Percentiles rank a stretch among this genome's conserved stretches.
These are phyloP conservation scores for Magallana nippona DNA, from an alignment of 2,888 invertebrate genomes.

Conservation along the genomic window DNA sequence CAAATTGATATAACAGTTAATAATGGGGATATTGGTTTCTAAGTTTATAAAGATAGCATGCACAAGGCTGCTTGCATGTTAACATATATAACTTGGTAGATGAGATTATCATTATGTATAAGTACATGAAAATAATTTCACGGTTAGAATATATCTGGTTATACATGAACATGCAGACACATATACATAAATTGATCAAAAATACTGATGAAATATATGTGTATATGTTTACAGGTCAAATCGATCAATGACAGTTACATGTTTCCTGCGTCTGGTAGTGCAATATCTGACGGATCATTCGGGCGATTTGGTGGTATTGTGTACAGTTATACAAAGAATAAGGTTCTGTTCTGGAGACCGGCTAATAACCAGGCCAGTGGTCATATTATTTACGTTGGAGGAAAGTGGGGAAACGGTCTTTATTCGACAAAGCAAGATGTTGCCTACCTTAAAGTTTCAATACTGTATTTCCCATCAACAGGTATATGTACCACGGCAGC, in stretches of 20 bases:
- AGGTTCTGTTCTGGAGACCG: neutral
- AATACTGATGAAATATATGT: neutral
- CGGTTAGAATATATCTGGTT: too few species aligned
- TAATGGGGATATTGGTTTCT: too few species aligned
- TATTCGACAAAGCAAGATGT: neutral
- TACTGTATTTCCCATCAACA: neutral
- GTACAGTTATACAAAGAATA: neutral
- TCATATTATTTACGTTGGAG: neutral
- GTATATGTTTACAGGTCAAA: neutral
- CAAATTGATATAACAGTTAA: too few species aligned
- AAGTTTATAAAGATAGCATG: too few species aligned
- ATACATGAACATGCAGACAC: too few species aligned
- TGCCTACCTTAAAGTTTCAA: constrained; percentile 3
- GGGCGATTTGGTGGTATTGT: neutral
- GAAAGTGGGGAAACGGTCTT: neutral
- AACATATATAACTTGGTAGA: too few species aligned
- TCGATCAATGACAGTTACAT: neutral
- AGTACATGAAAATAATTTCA: too few species aligned
- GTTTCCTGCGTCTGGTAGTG: neutral
- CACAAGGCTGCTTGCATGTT: too few species aligned
- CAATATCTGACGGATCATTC: neutral
- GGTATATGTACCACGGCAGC: neutral
- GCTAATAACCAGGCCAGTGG: neutral
- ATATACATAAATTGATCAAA: too few species aligned
- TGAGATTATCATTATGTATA: too few species aligned